Evolutionary conservation across 1,140 invertebrate genomes (phyloP), one percentile per base, ranked within the genome.

Genomic region (Danaus melanippus): DNA sequence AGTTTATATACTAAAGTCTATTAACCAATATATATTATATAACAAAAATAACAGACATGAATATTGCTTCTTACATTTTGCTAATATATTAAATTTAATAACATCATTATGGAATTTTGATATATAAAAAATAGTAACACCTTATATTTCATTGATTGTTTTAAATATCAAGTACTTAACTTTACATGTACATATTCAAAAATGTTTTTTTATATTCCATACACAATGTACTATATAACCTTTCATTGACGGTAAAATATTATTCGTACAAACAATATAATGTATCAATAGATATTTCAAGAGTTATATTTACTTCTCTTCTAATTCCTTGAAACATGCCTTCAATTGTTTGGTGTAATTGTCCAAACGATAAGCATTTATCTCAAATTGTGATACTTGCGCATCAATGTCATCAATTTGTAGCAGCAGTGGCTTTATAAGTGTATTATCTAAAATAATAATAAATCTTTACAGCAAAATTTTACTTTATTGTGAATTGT

Each of bases 351-450:
- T 83, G 2, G 78, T 82, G 46, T 83, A 83, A 41, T 51, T 69
- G 43, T 85, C 82, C 46, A 85, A 58, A 8, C 71, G 62, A 55
- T 82, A 82, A 10, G 79, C 79, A 55, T 71, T 74, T 10, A 65
- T 66, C 50, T 85, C 79, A 44, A 83, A 71, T 46, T 64, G 64
- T 10, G 69, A 64, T 8, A 83, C 71, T 57, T 80, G 74, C 0
- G 60, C 53, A 48, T 83, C 76, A 17, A 85, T 79, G 10, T 72
- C 46, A 43, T 85, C 82, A 41, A 85, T 82, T 58, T 80, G 75
- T 41, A 64, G 49, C 12, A 85, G 58, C 5, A 85, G 53, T 8
- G 79, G 82, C 42, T 72, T 73, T 9, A 83, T 80, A 12, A 70
- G 56, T 1, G 58, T 46, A 41, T 67, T 55, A 69, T 77, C 80